phyloP scores from a whole-genome alignment of 2,888 invertebrate genomes.

The Tetramorium bicarinatum region DNA sequence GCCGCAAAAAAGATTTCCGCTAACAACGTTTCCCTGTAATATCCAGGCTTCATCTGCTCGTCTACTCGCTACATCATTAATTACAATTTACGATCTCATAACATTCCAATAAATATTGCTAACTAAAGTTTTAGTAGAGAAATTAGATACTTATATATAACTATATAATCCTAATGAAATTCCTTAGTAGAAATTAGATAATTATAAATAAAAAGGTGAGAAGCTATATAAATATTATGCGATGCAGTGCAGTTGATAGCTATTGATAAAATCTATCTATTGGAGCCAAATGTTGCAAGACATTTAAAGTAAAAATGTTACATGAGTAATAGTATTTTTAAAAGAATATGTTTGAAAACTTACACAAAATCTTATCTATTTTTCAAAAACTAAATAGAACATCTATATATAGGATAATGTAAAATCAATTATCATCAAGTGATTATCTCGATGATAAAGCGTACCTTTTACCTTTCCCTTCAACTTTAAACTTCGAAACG shows the following conservation, averaged over 20 bases:
- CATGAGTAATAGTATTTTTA: background rate
- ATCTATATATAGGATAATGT: background rate
- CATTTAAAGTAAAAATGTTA: background rate
- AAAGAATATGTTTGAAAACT: background rate
- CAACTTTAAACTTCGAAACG: background rate
- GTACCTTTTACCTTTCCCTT: background rate
- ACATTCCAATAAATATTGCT: background rate
- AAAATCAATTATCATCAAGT: background rate
- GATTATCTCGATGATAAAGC: background rate
- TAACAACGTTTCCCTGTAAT: conserved; percentile 12
- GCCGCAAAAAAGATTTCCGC: background rate
- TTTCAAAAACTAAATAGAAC: background rate
- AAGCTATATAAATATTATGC: background rate
- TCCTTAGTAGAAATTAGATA: background rate
- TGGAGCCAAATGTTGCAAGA: background rate
- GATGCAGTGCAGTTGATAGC: background rate
- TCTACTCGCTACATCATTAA: background rate
- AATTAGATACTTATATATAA: background rate
- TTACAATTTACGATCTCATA: background rate
- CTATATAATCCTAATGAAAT: background rate
- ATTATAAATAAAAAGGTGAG: background rate
- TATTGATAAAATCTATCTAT: background rate
- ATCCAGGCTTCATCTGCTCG: background rate
- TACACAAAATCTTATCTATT: background rate
- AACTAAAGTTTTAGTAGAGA: background rate